A percentile compares a stretch with the other conserved stretches of the same genome.
Evolutionary conservation across 2,797 vertebrate genomes (phyloP).

Genomic region (Sciurus carolinensis): DNA sequence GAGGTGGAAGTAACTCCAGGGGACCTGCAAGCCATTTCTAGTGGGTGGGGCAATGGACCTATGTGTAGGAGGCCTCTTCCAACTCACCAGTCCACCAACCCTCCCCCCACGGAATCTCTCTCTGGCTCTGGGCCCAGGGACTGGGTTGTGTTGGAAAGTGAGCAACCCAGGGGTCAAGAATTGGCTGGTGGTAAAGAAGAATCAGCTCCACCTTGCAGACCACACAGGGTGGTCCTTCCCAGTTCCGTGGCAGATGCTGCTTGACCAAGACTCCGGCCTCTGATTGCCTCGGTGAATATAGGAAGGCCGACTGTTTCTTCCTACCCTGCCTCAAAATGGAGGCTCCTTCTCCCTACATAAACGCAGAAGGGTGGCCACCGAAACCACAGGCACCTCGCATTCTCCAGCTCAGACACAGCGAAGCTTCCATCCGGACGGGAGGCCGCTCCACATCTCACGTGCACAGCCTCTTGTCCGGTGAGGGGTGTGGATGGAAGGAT

Average conservation of each 20-base stretch:
- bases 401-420: accelerated
- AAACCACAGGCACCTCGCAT: not conserved
- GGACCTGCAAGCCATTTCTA: not conserved
- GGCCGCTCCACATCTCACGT: not conserved
- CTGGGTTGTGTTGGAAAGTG: not conserved
- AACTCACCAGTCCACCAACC: not conserved
- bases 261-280: not conserved
- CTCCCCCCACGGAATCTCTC: not conserved
- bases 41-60: not conserved
- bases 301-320: not conserved
- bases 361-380: not conserved
- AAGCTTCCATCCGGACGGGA: not conserved
- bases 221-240: not conserved
- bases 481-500: not conserved
- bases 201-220: not conserved
- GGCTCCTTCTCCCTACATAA: not conserved
- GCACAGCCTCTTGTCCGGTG: accelerated
- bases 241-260: not conserved
- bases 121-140: not conserved
- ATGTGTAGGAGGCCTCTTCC: not conserved
- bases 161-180: not conserved
- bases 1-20: too few relatives aligned
- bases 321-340: conserved; percentile 67
- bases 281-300: not conserved
- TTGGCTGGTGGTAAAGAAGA: not conserved